Evolutionary conservation across 1,140 invertebrate genomes (phyloP).

Genomic region (Aplysia californica): DNA sequence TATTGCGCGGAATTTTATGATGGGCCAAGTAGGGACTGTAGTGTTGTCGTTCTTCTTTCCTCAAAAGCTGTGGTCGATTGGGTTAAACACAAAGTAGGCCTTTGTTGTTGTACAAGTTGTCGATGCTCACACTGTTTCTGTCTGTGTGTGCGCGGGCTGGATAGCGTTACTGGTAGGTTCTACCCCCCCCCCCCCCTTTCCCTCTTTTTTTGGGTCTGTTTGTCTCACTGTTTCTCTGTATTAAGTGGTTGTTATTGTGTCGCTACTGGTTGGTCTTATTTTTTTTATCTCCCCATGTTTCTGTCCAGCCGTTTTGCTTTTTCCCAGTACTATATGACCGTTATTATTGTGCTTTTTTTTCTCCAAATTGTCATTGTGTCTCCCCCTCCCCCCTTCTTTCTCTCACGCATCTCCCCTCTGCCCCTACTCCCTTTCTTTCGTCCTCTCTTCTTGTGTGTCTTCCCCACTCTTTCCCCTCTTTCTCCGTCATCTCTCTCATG

Average conservation of each 20-base stretch:
- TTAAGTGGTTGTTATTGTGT: no score
- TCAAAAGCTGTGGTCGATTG: no score
- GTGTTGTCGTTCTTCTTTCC: no score
- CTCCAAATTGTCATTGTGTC: background rate
- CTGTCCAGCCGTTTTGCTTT: slow-evolving; percentile 11
- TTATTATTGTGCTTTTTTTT: background rate
- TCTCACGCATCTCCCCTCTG: slow-evolving; percentile 1
- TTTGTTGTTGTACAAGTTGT: no score
- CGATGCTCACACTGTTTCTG: no score
- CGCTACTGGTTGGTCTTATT: no score
- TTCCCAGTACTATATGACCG: background rate
- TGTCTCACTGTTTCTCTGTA: background rate
- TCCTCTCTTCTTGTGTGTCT: slow-evolving; percentile 2
- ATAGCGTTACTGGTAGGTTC: no score
- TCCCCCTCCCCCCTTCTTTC: slow-evolving; percentile 19
- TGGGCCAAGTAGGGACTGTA: no score
- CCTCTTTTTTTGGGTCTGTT: background rate
- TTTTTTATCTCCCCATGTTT: no score
- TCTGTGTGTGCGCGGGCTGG: no score
- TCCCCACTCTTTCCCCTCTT: background rate
- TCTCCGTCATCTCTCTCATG: background rate
- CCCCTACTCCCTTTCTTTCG: background rate
- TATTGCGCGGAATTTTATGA: no score
- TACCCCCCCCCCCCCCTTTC: background rate
- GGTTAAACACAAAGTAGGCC: no score